Conservation (phyloP, 2,888 invertebrate species). For the Ophioninae sp. region DNA sequence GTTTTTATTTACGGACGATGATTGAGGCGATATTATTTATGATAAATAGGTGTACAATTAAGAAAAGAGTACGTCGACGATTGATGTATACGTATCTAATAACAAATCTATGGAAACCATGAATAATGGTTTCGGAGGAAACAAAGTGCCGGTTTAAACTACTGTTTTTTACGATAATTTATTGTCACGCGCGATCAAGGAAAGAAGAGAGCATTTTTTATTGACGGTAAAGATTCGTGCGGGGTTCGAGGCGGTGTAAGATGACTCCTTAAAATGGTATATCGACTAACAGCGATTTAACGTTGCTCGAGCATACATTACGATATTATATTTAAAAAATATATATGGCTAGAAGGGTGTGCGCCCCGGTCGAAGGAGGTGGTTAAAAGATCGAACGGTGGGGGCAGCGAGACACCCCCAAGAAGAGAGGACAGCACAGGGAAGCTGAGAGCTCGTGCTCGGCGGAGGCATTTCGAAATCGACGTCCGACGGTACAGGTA, state of each 20-base stretch:
- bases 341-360: conserved; percentile 8
- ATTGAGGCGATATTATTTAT: not conserved
- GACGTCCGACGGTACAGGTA: conserved; percentile 67
- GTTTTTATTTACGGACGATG: not conserved
- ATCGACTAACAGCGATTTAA: not conserved
- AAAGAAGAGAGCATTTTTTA: not conserved
- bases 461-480: conserved; percentile 69
- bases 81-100: not conserved
- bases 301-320: not conserved
- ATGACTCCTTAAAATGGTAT: not conserved
- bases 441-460: conserved; percentile 61
- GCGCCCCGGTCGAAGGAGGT: conserved; percentile 19
- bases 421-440: conserved; percentile 40
- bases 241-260: not conserved
- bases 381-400: conserved; percentile 40
- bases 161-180: not conserved
- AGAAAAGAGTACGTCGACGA: not conserved
- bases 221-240: not conserved
- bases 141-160: not conserved
- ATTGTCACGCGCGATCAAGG: not conserved
- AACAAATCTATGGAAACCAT: not conserved
- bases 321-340: conserved; percentile 11
- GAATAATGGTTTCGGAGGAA: not conserved
- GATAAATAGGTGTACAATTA: not conserved
- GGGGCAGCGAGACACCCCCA: conserved; percentile 42